phyloP scores from a whole-genome alignment of 2,113 vertebrate genomes.

The Hippocampus barbouri region DNA sequence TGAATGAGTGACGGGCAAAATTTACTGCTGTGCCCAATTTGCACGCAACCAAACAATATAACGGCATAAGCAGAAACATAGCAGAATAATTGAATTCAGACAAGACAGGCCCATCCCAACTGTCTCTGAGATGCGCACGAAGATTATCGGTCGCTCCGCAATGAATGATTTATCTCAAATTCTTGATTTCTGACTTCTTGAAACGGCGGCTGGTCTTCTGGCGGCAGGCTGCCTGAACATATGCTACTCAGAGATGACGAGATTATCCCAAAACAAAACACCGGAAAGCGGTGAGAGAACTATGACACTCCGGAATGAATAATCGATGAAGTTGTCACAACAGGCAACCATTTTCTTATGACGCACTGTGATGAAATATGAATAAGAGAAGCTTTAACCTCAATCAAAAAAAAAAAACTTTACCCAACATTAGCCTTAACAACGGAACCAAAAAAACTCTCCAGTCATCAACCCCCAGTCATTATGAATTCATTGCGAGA shows the following conservation, averaged over 20 bases:
- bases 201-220: neutral
- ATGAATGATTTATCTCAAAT: neutral
- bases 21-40: no score
- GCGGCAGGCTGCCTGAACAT: neutral
- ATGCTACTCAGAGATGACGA: neutral
- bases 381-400: neutral
- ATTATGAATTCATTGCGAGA: conserved; percentile 2
- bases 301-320: neutral
- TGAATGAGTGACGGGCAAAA: no score
- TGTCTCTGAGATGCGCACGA: neutral
- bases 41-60: no score
- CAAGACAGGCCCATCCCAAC: neutral
- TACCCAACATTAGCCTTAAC: neutral
- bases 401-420: neutral
- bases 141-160: neutral
- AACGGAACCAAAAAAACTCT: conserved; percentile 1
- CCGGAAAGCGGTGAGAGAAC: neutral
- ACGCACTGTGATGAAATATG: neutral
- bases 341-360: neutral
- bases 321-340: conserved; percentile 2
- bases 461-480: neutral
- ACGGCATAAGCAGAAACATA: no score
- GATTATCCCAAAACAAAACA: neutral
- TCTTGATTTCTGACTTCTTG: neutral
- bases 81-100: neutral